Evolutionary conservation across 2,797 vertebrate species (phyloP).

Genomic region (Aphelocoma californica): DNA sequence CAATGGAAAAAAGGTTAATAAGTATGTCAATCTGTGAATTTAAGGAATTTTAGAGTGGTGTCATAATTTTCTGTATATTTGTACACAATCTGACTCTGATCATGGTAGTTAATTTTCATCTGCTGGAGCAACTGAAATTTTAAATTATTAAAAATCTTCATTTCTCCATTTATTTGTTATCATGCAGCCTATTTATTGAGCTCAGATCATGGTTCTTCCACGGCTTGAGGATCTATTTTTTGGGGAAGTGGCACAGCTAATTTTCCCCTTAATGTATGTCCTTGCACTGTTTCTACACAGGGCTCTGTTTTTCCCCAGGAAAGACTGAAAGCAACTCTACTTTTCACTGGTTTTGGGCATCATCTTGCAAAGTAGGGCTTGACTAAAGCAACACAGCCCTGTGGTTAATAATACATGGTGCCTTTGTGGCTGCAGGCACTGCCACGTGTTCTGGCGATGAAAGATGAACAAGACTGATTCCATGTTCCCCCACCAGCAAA

Average conservation of each 20-base stretch:
- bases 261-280: neutral
- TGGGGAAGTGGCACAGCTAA: neutral
- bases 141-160: neutral
- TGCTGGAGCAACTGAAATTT: neutral
- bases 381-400: neutral
- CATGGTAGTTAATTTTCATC: neutral
- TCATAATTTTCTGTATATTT: neutral
- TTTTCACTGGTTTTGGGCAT: neutral
- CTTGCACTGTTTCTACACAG: neutral
- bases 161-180: neutral
- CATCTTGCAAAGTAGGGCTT: neutral
- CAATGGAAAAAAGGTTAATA: neutral
- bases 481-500: neutral
- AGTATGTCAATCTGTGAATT: neutral
- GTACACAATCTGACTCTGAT: neutral
- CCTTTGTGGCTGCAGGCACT: neutral
- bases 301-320: neutral
- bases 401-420: neutral
- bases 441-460: neutral
- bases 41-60: neutral
- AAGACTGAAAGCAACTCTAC: neutral
- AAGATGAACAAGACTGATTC: neutral
- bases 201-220: neutral
- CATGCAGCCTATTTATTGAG: neutral
- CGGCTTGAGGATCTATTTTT: neutral